Conservation (phyloP, 2,888 invertebrate genomes). For the Mellilla xanthometata region DNA sequence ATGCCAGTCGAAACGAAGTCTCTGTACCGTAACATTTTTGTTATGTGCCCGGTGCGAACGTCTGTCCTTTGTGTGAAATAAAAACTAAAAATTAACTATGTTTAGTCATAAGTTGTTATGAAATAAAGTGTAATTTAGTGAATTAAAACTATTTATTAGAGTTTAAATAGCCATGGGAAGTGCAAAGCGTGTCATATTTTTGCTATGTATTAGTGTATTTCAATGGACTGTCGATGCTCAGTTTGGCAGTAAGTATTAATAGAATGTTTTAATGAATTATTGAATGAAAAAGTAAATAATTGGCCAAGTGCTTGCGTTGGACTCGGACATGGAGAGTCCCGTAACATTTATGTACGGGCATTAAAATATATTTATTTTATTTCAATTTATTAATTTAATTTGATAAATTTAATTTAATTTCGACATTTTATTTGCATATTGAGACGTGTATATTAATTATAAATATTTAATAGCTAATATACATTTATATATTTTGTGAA, state of each 20-base stretch:
- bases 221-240: slow-evolving; percentile 62
- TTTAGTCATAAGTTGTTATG: slow-evolving; percentile 7
- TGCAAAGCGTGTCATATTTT: slow-evolving; percentile 36
- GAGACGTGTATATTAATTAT: too few species aligned
- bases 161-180: slow-evolving; percentile 24
- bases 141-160: not conserved
- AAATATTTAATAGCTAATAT: too few species aligned
- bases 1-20: slow-evolving; percentile 55
- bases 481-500: too few species aligned
- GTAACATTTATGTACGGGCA: too few species aligned
- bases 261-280: too few species aligned
- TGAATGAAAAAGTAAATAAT: too few species aligned
- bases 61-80: slow-evolving; percentile 22
- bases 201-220: slow-evolving; percentile 49
- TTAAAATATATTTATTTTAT: too few species aligned
- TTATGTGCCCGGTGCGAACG: slow-evolving; percentile 47
- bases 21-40: slow-evolving; percentile 71
- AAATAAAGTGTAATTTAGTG: slow-evolving; percentile 5
- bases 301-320: too few species aligned
- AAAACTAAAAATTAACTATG: slow-evolving; percentile 16
- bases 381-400: too few species aligned
- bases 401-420: too few species aligned
- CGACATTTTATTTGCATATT: too few species aligned
- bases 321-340: too few species aligned
- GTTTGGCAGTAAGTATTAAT: slow-evolving; percentile 73